Base-by-base conservation (phyloP, 2,888 invertebrate genomes). In the Eupithecia inturbata region DNA sequence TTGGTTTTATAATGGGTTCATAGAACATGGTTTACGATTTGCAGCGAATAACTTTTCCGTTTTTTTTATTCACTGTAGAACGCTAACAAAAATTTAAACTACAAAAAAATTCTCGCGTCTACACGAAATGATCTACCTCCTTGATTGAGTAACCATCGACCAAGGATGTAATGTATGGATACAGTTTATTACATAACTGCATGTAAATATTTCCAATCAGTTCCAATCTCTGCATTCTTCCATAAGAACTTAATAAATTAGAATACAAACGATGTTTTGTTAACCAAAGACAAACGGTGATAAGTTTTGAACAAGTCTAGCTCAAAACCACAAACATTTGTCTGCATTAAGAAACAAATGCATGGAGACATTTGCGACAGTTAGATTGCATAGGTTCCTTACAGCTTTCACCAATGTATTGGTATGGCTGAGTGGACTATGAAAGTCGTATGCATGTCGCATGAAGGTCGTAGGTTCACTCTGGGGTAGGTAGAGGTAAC, bases 321-420 rank as follows among this genome's bases (percentile, higher is more conserved):
- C 67, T 70, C 5, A 22, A 64, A 36, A 64, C 74, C 74, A 39
- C 74, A 74, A 71, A 33, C 68, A 74, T 74, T 71, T 74, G 68
- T 71, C 26, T 57, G 57, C 4, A 3, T 74, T 74, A 28, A 66
- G 60, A 71, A 71, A 74, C 57, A 68, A 71, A 68, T 64, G 68
- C 57, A 26, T 53, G 26, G 5, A 57, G 57, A 57, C 57, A 68
- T 64, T 68, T 19, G 53, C 64, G 63, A 67, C 53, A 63, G 53
- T 26, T 26, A 9, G 64, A 36, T 68, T 49, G 49, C 39, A 64
- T 16, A 67, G 49, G 10, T 66, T 62, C 62, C 7, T 31, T 14
- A 26, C 28, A 62, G 68, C 72, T 75, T 72, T 72, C 72, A 62
- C 68, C 63, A 33, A 53, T 14, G 26, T 12, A 26, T 53, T 4